phyloP scores from a whole-genome alignment of 2,888 invertebrate genomes.

The Zygothrica quintamaculata region DNA sequence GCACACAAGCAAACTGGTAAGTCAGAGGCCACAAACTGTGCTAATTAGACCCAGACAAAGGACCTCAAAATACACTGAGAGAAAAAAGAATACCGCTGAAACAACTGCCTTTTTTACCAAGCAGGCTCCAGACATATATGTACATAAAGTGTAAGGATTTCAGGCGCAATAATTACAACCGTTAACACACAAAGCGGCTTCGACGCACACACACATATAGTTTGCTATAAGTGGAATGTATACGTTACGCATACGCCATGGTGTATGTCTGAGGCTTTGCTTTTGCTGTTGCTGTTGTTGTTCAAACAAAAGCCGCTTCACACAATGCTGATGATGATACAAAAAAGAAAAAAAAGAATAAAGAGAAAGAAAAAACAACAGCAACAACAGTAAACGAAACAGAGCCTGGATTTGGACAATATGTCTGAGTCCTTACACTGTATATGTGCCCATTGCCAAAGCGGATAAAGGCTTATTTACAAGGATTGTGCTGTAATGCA shows the following conservation, averaged over 20 bases:
- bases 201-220: constrained; percentile 30
- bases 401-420: constrained; percentile 59
- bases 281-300: constrained; percentile 43
- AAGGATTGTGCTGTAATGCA: constrained; percentile 71
- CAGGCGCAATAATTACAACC: constrained; percentile 72
- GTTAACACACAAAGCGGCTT: constrained; percentile 67
- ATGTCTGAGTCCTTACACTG: constrained; percentile 38
- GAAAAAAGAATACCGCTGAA: constrained; percentile 30
- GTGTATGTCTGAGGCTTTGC: constrained; percentile 49
- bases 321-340: constrained; percentile 64
- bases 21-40: constrained; percentile 70
- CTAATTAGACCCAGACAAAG: constrained; percentile 70
- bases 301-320: constrained; percentile 65
- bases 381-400: neutral
- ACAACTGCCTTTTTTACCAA: constrained; percentile 30
- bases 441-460: constrained; percentile 27
- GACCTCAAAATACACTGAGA: constrained; percentile 33
- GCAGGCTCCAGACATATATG: constrained; percentile 32
- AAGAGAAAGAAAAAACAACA: too few relatives aligned
- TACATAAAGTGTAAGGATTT: constrained; percentile 22
- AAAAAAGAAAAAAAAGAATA: constrained; percentile 18
- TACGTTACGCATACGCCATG: constrained; percentile 68
- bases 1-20: constrained; percentile 17
- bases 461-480: constrained; percentile 74
- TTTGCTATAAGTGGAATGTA: constrained; percentile 20